phyloP scores from a whole-genome alignment of 2,113 vertebrate genomes.

The Burhinus oedicnemus region DNA sequence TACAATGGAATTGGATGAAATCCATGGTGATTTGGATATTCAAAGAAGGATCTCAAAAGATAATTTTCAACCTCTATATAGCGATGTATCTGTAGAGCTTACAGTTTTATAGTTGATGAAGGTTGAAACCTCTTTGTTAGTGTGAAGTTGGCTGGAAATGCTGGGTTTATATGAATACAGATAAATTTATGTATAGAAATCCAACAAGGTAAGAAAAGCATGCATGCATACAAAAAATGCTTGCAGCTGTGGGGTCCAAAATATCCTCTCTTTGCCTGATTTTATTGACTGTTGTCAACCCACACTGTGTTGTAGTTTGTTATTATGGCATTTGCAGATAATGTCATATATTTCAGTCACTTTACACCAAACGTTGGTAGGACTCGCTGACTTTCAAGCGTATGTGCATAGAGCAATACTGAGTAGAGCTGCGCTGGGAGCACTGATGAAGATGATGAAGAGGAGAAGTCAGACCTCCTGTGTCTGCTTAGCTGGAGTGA shows the following conservation, averaged over 20 bases:
- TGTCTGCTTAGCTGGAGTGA: background rate
- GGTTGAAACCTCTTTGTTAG: background rate
- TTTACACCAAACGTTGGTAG: background rate
- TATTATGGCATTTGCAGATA: background rate
- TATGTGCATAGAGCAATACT: background rate
- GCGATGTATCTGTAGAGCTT: background rate
- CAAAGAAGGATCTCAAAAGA: background rate
- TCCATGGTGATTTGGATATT: background rate
- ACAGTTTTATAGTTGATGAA: background rate
- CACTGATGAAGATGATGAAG: background rate
- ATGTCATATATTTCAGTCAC: background rate
- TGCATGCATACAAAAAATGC: background rate
- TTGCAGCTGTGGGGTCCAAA: background rate
- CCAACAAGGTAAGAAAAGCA: background rate
- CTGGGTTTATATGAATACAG: background rate
- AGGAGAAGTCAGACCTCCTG: background rate
- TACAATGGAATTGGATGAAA: background rate
- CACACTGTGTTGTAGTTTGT: background rate
- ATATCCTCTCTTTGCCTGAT: background rate
- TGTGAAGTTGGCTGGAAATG: background rate
- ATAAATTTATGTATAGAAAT: background rate
- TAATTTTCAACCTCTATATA: background rate
- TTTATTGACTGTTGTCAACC: background rate
- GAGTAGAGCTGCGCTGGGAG: background rate
- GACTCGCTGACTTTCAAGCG: background rate